Base-by-base conservation (phyloP, 1,140 invertebrate genomes). In the Bombus vancouverensis region DNA sequence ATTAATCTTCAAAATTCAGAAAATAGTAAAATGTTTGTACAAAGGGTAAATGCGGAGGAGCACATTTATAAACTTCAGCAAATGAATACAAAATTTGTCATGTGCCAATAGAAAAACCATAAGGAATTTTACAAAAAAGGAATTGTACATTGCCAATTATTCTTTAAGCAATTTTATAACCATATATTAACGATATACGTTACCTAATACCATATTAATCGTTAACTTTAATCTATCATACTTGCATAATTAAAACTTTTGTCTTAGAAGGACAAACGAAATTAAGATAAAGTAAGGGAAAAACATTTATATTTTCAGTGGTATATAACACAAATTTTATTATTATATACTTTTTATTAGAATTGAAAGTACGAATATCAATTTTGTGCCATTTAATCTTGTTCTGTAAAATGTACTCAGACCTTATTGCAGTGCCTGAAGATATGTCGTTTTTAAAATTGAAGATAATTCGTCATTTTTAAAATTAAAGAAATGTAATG, bases 91-190 rank as follows among this genome's bases (percentile, higher is more conserved):
- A 82, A 75, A 71, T 57, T 65, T 85, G 71, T 59, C 62, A 85
- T 86, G 88, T 89, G 88, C 87, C 87, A 89, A 89, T 82, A 72
- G 66, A 89, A 73, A 47, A 88, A 68, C n/a, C n/a, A 79, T n/a
- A 39, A 76, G 37, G 59, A 81, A 76, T 75, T 57, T 83, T 80
- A 73, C 83, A 42, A 62, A 74, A 66, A 66, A 71, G 71, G 62
- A 77, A 37, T 37, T 83, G 71, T 83, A 87, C 75, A 90, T 89
- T 77, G 84, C 66, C 87, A 83, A 32, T 75, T 72, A 62, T 83
- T 83, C 77, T 86, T 71, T 83, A 86, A 76, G 65, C 42, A 71
- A 28, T 37, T 75, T 75, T 73, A 42, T 62, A 76, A 72, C 4
- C 44, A 77, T 71, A 72, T 59, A 65, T 86, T 76, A 81, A 81